Evolutionary conservation across 2,797 vertebrate species (phyloP).

Genomic region (Phoxinus dragarum): DNA sequence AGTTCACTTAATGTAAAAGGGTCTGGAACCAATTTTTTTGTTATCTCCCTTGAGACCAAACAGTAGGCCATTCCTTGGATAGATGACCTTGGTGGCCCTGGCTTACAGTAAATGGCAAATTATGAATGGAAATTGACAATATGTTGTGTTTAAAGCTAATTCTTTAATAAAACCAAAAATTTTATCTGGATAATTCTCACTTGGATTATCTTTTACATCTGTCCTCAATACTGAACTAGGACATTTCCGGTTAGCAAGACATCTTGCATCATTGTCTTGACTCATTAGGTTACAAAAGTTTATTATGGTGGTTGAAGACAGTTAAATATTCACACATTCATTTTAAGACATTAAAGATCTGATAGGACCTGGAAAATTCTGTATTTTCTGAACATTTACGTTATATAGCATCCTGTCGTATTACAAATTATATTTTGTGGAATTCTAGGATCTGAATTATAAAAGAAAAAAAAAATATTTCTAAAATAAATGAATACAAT

Average conservation of each 20-base stretch:
- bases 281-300: constrained; percentile 1
- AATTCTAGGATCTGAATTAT: not conserved
- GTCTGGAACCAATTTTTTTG: not conserved
- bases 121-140: not conserved
- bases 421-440: not conserved
- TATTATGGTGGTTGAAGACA: not conserved
- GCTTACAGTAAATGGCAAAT: not conserved
- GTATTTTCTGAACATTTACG: not conserved
- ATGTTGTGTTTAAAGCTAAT: not conserved
- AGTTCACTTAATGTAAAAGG: not conserved
- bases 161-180: not conserved
- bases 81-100: not conserved
- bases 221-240: not conserved
- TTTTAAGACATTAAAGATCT: not conserved
- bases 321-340: not conserved
- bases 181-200: too few relatives aligned
- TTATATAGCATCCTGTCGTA: not conserved
- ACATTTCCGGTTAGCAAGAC: not conserved
- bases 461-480: not conserved
- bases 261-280: not conserved
- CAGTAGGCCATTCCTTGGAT: not conserved
- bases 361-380: not conserved
- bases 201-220: not conserved
- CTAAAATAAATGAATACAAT: not conserved
- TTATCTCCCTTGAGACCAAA: not conserved